Percentiles rank a stretch among this genome's conserved stretches.
phyloP scores from a whole-genome alignment of 2,888 invertebrate species.

The Lutraria lutraria region DNA sequence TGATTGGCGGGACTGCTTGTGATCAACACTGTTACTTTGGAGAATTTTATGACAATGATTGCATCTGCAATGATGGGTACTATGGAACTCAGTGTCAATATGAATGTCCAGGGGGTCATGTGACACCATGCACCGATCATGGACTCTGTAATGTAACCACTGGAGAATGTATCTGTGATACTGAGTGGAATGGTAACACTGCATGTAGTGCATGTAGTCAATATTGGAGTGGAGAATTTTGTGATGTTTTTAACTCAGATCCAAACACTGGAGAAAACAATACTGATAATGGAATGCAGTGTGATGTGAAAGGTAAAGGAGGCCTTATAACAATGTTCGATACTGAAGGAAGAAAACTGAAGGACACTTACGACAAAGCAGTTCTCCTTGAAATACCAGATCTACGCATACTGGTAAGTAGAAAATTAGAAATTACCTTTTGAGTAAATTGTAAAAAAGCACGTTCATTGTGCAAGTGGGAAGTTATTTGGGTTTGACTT shows the following conservation, averaged over 20 bases:
- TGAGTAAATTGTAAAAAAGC: not conserved
- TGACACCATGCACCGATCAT: conserved; percentile 69
- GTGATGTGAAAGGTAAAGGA: conserved; percentile 33
- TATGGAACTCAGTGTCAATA: conserved; percentile 68
- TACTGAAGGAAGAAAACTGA: conserved; percentile 34
- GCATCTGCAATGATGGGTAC: conserved; percentile 66
- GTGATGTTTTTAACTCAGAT: conserved; percentile 52
- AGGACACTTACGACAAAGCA: conserved; percentile 35
- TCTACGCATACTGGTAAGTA: conserved; percentile 54
- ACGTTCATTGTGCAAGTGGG: not conserved
- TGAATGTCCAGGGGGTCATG: conserved; percentile 76
- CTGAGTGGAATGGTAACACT: conserved; percentile 70
- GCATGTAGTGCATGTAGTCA: conserved; percentile 61
- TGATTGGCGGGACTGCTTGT: conserved; percentile 70
- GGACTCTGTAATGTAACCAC: conserved; percentile 69
- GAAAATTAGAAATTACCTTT: not conserved
- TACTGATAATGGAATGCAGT: conserved; percentile 15
- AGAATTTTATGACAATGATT: conserved; percentile 25
- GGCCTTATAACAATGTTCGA: conserved; percentile 46
- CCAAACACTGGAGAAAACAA: conserved; percentile 38
- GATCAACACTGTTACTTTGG: conserved; percentile 63
- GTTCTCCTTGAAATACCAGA: conserved; percentile 50
- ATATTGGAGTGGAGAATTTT: conserved; percentile 59
- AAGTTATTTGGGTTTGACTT: no score
- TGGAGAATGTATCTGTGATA: conserved; percentile 73